Base-by-base conservation (phyloP, 2,797 vertebrate species). In the Helicolenus hilgendorfi region DNA sequence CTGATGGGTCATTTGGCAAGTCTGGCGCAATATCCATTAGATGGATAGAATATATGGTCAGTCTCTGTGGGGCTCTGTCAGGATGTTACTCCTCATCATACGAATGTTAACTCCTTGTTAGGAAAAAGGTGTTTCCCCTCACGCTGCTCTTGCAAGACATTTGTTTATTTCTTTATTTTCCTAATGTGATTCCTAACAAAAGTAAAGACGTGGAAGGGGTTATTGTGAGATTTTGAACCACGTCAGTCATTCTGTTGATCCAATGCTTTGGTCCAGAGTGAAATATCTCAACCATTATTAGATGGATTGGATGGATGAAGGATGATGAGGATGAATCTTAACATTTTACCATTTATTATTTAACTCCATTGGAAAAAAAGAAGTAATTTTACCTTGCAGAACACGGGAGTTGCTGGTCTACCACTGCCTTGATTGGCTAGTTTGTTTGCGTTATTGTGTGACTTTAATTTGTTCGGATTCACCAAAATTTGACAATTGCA, bases 1-100 rank as follows among this genome's bases (percentile, higher is more conserved):
- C 79, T 83, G 36, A 86, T 83, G 69, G 81, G 62, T 81, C 83
- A 77, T 87, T 88, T 94, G 91, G 91, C 85, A 92, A 81, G 82
- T 87, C 79, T 81, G 55, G 20, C 6, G 1, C 24, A 62, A 41
- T 89, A 74, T 83, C 49, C 72, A 90, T 91, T 88, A 88, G 77
- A 53, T 41, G 33, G 59, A 36, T n/a, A 31, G 62, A 63, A 65
- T 80, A 85, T 65, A 77, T 58, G 41, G 45, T 67, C 67, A 65
- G 79, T 79, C 79, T 93, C 90, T 69, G 38, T 36, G 67, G 72
- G 64, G 35, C 56, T 41, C 4, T 59, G 49, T 80, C 81, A 79
- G 62, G 41, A 55, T 72, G 38, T 72, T 70, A 55, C 72, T 77
- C 20, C 36, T 76, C 36, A 58, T 60, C 58, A 58, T 27, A 24